Evolutionary conservation across 2,113 vertebrate species (phyloP).

Genomic region (Agelaius phoeniceus): DNA sequence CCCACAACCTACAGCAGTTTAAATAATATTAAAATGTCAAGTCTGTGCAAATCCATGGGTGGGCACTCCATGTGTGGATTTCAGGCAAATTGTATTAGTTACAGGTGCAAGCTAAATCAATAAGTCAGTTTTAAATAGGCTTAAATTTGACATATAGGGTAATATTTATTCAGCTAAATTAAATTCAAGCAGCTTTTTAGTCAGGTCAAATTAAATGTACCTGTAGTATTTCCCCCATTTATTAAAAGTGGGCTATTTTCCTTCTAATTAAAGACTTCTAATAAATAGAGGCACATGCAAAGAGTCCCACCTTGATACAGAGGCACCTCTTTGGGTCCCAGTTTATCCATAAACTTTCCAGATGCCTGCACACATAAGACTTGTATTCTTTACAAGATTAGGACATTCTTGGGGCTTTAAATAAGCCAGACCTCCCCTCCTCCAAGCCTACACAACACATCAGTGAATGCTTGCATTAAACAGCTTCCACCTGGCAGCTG

Average conservation of each 20-base stretch:
- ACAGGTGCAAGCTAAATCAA: neutral
- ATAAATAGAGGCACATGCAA: neutral
- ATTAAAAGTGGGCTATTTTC: slow-evolving; percentile 2
- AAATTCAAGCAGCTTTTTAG: slow-evolving; percentile 1
- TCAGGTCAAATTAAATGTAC: neutral
- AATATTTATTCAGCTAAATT: slow-evolving; percentile 15
- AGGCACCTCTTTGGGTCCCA: neutral
- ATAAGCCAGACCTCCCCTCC: neutral
- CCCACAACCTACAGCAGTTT: neutral
- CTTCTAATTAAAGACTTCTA: neutral
- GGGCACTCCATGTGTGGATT: neutral
- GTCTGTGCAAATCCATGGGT: neutral
- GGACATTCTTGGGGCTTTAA: neutral
- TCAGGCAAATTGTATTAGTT: neutral
- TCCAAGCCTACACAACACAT: neutral
- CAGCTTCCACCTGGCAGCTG: neutral
- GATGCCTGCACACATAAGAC: neutral
- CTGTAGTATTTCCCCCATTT: neutral
- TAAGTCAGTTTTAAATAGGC: neutral
- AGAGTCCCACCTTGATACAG: neutral
- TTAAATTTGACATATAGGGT: neutral
- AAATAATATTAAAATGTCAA: neutral
- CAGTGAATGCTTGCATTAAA: neutral
- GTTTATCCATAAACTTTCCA: neutral
- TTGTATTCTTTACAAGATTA: slow-evolving; percentile 6